A percentile compares a stretch with the other conserved stretches of the same genome.
phyloP scores from a whole-genome alignment of 2,888 invertebrate species.

The Hermaeophaga mercurialis region DNA sequence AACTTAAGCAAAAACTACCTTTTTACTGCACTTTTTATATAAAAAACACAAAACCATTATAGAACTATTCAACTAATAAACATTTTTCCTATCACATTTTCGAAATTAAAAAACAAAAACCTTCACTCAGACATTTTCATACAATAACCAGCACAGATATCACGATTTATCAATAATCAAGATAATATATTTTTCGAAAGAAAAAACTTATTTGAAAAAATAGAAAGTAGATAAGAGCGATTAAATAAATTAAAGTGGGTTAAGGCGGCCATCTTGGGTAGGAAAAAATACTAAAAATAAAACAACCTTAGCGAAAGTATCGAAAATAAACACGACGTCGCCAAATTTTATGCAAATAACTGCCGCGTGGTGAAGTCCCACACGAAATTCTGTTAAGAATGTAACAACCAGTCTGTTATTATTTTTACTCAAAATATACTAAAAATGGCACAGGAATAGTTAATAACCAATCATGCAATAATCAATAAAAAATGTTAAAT shows the following conservation, averaged over 20 bases:
- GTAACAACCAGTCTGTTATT: too few species aligned
- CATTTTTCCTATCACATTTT: background rate
- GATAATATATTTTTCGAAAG: constrained; percentile 1
- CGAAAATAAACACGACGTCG: constrained; percentile 29
- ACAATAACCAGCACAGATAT: constrained; percentile 1
- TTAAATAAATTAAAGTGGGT: constrained; percentile 8
- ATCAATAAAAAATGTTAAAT: too few species aligned
- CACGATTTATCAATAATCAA: constrained; percentile 7
- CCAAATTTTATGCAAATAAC: constrained; percentile 19
- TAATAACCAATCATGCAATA: too few species aligned
- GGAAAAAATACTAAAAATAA: constrained; percentile 35
- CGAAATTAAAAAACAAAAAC: background rate
- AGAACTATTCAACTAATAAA: background rate
- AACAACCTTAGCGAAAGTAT: constrained; percentile 26
- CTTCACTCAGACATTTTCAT: background rate
- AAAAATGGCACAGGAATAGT: too few species aligned
- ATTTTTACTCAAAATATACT: too few species aligned
- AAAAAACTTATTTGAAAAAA: constrained; percentile 9
- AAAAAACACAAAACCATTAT: constrained; percentile 23
- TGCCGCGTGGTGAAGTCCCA: background rate
- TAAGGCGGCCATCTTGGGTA: constrained; percentile 26
- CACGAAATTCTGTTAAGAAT: too few species aligned
- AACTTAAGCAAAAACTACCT: constrained; percentile 21
- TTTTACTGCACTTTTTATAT: constrained; percentile 24
- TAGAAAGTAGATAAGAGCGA: constrained; percentile 12